These are phyloP conservation scores for Takifugu ocellatus DNA, from an alignment of 2,797 vertebrate genomes.

Conservation along the genomic window DNA sequence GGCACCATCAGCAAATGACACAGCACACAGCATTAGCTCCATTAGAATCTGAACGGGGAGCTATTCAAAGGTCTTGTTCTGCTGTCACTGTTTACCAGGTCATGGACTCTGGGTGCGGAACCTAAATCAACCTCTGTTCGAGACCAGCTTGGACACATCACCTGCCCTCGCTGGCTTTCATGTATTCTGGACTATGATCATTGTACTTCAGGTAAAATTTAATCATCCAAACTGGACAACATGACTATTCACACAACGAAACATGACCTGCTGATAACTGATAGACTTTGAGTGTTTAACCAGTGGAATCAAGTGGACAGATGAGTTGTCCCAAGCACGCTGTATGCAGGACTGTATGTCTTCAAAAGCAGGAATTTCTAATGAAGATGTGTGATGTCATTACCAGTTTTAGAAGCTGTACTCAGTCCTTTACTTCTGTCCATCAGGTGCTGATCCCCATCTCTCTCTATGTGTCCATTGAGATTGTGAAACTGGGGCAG, in stretches of 20 bases:
- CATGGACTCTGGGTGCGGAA: conserved; percentile 85
- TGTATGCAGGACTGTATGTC: neutral
- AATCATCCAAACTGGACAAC: too few species aligned
- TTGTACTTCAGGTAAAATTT: conserved; percentile 88
- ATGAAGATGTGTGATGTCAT: neutral
- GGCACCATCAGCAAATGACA: conserved; percentile 12
- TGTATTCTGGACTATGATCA: conserved; percentile 98
- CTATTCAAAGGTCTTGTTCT: neutral
- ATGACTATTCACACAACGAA: too few species aligned
- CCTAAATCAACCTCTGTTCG: conserved; percentile 74
- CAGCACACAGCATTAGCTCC: neutral
- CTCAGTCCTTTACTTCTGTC: conserved; percentile 1
- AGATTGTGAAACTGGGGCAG: conserved; percentile 94
- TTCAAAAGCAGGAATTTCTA: too few species aligned
- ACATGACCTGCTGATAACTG: too few species aligned
- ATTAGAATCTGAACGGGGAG: neutral
- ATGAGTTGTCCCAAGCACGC: too few species aligned
- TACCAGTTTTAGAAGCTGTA: neutral
- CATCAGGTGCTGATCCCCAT: conserved; percentile 93
- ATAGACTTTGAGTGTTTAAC: too few species aligned
- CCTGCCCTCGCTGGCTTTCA: conserved; percentile 84
- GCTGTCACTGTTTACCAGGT: conserved; percentile 66
- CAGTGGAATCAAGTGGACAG: too few species aligned
- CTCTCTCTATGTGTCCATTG: conserved; percentile 95
- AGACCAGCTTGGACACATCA: conserved; percentile 66